phyloP scores from a whole-genome alignment of 1,140 invertebrate species.

The Gonatopus flavifemur region DNA sequence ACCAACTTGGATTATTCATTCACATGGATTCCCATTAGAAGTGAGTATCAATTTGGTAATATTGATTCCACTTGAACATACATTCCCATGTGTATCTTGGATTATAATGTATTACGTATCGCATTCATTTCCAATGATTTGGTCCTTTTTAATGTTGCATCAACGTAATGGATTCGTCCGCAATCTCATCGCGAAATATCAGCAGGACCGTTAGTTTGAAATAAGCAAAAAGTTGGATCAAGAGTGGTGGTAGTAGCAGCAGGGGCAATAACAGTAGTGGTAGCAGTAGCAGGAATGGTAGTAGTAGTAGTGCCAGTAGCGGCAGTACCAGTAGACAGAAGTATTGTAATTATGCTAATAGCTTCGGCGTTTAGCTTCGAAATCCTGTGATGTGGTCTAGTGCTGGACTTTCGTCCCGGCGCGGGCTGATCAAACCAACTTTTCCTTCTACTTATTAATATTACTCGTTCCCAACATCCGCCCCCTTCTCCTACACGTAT shows the following conservation, averaged over 20 bases:
- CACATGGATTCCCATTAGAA: no score
- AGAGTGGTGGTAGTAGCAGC: no score
- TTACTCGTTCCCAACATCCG: conserved; percentile 18
- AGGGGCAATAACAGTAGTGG: no score
- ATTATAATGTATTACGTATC: no score
- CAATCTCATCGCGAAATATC: conserved; percentile 51
- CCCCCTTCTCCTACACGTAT: conserved; percentile 6
- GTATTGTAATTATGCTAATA: conserved; percentile 61
- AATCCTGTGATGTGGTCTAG: conserved; percentile 55
- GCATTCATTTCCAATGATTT: conserved; percentile 46
- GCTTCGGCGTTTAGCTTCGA: conserved; percentile 45
- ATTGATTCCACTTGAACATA: no score
- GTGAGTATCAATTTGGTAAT: no score
- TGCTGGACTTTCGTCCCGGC: conserved; percentile 41
- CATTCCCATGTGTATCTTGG: no score
- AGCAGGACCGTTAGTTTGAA: conserved; percentile 44
- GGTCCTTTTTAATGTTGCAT: conserved; percentile 49
- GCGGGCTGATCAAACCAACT: conserved; percentile 50
- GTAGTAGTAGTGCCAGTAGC: no score
- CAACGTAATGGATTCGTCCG: conserved; percentile 53
- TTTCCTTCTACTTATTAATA: conserved; percentile 34
- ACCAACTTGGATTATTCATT: no score
- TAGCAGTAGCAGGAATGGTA: no score
- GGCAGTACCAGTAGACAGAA: conserved; percentile 33
- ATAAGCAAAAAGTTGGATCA: conserved; percentile 55